Evolutionary conservation across 2,797 vertebrate genomes (phyloP).

Genomic region (Psittacula echo): DNA sequence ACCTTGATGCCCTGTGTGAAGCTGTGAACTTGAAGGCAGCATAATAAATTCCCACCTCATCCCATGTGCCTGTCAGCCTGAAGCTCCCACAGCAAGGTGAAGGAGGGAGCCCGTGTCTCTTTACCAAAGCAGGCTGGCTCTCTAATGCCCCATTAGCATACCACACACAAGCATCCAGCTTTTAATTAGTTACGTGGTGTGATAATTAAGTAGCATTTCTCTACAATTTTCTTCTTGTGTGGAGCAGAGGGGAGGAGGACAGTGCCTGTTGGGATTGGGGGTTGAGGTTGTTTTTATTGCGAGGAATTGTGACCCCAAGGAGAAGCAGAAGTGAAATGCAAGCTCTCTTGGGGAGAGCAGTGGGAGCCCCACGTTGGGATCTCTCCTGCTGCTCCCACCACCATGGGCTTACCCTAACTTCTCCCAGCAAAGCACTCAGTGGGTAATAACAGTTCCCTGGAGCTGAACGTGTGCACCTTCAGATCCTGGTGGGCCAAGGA

Average conservation of each 20-base stretch:
- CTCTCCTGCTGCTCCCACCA: background rate
- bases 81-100: constrained; percentile 62
- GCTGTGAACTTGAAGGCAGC: constrained; percentile 48
- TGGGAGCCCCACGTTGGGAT: background rate
- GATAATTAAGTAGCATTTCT: constrained; percentile 80
- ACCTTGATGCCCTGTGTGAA: constrained; percentile 72
- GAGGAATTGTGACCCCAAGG: constrained; percentile 75
- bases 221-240: constrained; percentile 70
- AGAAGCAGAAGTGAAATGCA: constrained; percentile 53
- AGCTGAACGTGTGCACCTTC: background rate
- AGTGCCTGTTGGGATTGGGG: constrained; percentile 47
- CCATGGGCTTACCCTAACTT: background rate
- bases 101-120: constrained; percentile 52
- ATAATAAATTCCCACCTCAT: constrained; percentile 77
- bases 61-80: constrained; percentile 74
- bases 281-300: constrained; percentile 63
- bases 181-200: constrained; percentile 82
- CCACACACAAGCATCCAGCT: constrained; percentile 70
- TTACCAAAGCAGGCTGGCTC: constrained; percentile 67
- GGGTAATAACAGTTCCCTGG: background rate
- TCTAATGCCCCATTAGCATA: constrained; percentile 81
- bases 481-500: background rate
- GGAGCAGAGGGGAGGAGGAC: constrained; percentile 12
- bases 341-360: constrained; percentile 12
- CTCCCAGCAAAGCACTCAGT: background rate